These are phyloP conservation scores for Kradibia gibbosae DNA, from an alignment of 1,140 invertebrate genomes.

Conservation along the genomic window DNA sequence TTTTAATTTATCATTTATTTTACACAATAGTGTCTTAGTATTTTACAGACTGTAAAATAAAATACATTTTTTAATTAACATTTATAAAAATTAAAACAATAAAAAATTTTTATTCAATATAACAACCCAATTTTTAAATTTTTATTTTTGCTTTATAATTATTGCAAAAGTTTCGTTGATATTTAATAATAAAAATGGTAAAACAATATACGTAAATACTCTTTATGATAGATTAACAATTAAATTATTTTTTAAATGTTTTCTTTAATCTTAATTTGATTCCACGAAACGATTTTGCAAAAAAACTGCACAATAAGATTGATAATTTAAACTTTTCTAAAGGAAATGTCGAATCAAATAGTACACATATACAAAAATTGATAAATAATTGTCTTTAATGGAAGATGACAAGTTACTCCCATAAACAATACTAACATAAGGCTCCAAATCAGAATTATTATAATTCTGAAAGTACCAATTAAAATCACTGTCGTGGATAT, in stretches of 20 bases:
- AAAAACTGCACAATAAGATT: background rate
- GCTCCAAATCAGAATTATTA: conserved; percentile 80
- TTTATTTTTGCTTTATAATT: background rate
- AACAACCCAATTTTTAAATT: background rate
- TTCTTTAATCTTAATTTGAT: background rate
- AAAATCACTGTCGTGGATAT: conserved; percentile 71
- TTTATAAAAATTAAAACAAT: background rate
- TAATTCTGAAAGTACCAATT: conserved; percentile 88
- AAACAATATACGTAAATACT: background rate
- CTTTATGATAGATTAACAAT: background rate
- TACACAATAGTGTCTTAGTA: no score
- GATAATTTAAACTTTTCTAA: background rate
- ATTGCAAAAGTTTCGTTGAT: background rate
- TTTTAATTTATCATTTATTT: no score
- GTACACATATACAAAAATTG: background rate
- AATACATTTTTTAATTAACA: background rate
- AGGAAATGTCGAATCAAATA: conserved; percentile 2
- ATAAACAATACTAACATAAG: conserved; percentile 74
- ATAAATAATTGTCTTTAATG: background rate
- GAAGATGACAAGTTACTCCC: conserved; percentile 36
- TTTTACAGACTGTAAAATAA: background rate
- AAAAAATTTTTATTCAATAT: background rate
- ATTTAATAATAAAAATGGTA: background rate
- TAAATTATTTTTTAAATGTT: background rate
- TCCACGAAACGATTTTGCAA: background rate